These are phyloP conservation scores for Pelmatolapia mariae DNA, from an alignment of 2,113 vertebrate species.

Conservation along the genomic window DNA sequence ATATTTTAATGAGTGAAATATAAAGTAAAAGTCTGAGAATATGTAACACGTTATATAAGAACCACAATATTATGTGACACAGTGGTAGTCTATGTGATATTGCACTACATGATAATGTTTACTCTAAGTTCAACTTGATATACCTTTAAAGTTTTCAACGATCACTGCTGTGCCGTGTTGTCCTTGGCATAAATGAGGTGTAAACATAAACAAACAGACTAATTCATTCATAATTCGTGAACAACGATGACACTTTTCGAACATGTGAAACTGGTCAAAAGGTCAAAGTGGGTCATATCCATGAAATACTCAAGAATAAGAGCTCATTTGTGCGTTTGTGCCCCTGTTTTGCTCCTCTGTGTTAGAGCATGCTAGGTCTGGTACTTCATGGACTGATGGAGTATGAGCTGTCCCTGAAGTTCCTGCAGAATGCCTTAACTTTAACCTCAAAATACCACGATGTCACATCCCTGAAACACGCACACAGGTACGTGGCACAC, in stretches of 20 bases:
- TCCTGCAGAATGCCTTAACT: constrained; percentile 83
- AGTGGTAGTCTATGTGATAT: background rate
- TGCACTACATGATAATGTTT: background rate
- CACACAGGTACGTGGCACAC: constrained; percentile 81
- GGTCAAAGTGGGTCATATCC: background rate
- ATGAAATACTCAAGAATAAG: background rate
- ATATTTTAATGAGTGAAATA: background rate
- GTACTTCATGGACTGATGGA: constrained; percentile 89
- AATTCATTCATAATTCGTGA: background rate
- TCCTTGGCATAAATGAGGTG: background rate
- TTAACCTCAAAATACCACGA: constrained; percentile 86
- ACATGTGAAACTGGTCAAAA: background rate
- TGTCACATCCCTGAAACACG: constrained; percentile 81
- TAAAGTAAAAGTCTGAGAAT: background rate
- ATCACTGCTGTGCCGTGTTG: background rate
- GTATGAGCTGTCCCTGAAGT: constrained; percentile 85
- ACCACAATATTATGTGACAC: background rate
- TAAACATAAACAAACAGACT: background rate
- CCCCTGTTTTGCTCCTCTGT: background rate
- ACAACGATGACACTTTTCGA: background rate
- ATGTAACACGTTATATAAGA: background rate
- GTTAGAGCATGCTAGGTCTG: constrained; percentile 88
- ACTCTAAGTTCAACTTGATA: background rate
- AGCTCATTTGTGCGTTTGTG: background rate
- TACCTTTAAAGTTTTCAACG: background rate